phyloP scores from a whole-genome alignment of 2,113 vertebrate genomes.

The Tyrannus savana region DNA sequence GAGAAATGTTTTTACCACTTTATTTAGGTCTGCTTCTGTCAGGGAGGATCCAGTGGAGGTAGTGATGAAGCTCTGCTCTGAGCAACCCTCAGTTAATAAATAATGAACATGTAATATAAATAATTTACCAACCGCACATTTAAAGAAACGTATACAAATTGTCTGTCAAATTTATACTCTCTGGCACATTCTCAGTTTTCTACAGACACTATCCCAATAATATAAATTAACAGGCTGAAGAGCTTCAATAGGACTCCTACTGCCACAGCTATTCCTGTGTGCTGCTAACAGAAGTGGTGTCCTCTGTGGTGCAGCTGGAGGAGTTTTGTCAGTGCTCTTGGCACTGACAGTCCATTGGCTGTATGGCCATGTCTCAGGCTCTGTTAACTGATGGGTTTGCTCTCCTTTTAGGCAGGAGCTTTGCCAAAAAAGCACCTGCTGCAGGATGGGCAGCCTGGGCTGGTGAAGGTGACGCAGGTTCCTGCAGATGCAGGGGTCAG shows the following conservation, averaged over 20 bases:
- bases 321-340: not conserved
- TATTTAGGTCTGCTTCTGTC: not conserved
- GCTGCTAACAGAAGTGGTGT: not conserved
- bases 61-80: not conserved
- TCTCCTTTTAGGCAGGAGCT: not conserved
- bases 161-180: not conserved
- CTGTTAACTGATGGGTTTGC: not conserved
- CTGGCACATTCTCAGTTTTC: not conserved
- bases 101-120: not conserved
- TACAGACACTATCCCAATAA: not conserved
- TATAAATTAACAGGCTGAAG: not conserved
- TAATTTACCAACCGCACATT: not conserved
- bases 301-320: not conserved
- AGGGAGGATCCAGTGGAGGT: not conserved
- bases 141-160: not conserved
- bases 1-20: not conserved
- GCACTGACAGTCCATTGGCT: not conserved
- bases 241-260: not conserved
- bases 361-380: not conserved
- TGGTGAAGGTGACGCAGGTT: not conserved
- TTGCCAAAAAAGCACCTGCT: not conserved
- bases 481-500: not conserved
- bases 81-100: not conserved
- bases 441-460: not conserved
- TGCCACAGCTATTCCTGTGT: not conserved